Conservation (phyloP, 2,888 invertebrate genomes). For the Stegana nigrithorax region DNA sequence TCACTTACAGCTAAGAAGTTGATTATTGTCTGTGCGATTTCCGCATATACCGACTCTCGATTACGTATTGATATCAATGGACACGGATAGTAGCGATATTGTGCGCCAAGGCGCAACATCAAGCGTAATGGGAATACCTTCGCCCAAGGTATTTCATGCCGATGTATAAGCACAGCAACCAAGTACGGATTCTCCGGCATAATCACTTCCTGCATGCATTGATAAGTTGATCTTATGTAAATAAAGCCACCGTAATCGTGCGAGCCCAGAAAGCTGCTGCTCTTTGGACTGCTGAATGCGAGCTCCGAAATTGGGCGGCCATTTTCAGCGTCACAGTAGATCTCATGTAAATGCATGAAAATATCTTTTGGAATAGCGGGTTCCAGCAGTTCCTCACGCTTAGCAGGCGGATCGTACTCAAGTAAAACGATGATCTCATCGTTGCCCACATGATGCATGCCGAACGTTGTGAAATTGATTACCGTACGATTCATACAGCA, state of each 20-base stretch:
- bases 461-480: slow-evolving; percentile 83
- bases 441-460: slow-evolving; percentile 83
- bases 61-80: slow-evolving; percentile 82
- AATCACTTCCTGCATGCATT: slow-evolving; percentile 81
- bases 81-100: slow-evolving; percentile 88
- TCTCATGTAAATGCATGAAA: slow-evolving; percentile 78
- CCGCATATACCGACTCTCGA: slow-evolving; percentile 83
- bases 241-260: slow-evolving; percentile 84
- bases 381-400: slow-evolving; percentile 27
- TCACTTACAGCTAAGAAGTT: slow-evolving; percentile 79
- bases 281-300: slow-evolving; percentile 73
- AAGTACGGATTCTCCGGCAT: slow-evolving; percentile 81
- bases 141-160: slow-evolving; percentile 73
- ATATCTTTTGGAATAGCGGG: slow-evolving; percentile 75
- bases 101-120: slow-evolving; percentile 83
- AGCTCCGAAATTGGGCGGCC: slow-evolving; percentile 79
- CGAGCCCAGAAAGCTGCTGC: slow-evolving; percentile 73
- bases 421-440: slow-evolving; percentile 84
- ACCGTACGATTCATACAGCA: slow-evolving; percentile 80
- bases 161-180: slow-evolving; percentile 82
- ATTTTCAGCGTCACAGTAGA: slow-evolving; percentile 76
- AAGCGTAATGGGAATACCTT: slow-evolving; percentile 82
- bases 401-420: slow-evolving; percentile 75
- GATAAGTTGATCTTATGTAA: slow-evolving; percentile 83
- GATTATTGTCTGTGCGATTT: slow-evolving; percentile 89